These are phyloP conservation scores for Carpatolechia fugitivella DNA, from an alignment of 2,888 invertebrate species.

Conservation along the genomic window DNA sequence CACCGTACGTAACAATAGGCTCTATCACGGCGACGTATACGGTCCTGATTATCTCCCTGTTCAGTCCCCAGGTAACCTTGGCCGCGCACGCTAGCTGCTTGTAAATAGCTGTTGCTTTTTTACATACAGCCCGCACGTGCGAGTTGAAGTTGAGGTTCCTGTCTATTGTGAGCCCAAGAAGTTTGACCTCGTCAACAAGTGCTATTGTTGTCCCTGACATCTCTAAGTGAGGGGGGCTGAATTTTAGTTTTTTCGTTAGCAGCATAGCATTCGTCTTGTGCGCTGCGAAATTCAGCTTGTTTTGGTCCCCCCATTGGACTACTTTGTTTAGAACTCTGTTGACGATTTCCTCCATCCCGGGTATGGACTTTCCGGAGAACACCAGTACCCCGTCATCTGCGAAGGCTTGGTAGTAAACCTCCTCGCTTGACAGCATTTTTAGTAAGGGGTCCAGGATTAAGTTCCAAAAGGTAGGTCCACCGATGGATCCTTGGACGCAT, in stretches of 20 bases:
- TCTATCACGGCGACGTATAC: neutral
- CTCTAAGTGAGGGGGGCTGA: neutral
- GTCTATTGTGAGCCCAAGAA: constrained; percentile 14
- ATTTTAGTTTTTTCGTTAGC: neutral
- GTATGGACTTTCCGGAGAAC: constrained; percentile 9
- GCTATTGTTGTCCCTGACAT: constrained; percentile 12
- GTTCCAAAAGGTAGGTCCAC: no score
- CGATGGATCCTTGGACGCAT: no score
- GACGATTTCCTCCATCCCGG: neutral
- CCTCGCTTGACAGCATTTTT: no score
- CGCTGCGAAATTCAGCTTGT: neutral
- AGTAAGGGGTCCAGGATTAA: no score
- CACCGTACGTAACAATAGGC: neutral
- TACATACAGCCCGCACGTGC: neutral
- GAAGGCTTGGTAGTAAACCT: no score
- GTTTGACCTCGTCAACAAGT: constrained; percentile 14
- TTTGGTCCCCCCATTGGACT: neutral
- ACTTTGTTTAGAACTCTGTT: no score
- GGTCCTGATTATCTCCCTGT: neutral
- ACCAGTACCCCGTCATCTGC: neutral
- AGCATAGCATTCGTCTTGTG: neutral
- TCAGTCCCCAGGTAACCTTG: neutral
- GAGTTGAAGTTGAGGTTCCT: neutral
- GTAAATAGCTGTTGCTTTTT: neutral
- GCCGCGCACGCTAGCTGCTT: neutral